Percentiles rank a stretch among this genome's conserved stretches.
These are phyloP conservation scores for Aleiodes alternator DNA, from an alignment of 2,888 invertebrate genomes.

Conservation along the genomic window DNA sequence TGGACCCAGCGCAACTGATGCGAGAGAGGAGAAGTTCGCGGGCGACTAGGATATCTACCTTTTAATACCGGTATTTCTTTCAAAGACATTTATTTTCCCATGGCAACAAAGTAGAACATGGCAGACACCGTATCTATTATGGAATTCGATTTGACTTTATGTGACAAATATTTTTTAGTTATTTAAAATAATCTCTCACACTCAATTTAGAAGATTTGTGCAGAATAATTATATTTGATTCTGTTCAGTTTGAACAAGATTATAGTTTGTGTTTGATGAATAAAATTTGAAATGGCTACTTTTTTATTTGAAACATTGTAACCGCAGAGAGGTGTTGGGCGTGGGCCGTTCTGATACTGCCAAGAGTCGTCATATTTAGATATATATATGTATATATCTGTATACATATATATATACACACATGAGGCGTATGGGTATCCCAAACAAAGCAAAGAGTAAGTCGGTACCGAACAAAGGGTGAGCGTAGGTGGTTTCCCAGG, in stretches of 20 bases:
- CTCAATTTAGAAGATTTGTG: neutral
- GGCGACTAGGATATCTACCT: constrained; percentile 25
- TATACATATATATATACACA: neutral
- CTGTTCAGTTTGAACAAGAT: neutral
- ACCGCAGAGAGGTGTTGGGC: constrained; percentile 15
- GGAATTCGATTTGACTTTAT: constrained; percentile 1
- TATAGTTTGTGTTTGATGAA: neutral
- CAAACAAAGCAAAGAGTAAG: constrained; percentile 43
- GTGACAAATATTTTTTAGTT: neutral
- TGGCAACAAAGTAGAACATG: constrained; percentile 39
- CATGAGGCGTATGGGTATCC: constrained; percentile 25
- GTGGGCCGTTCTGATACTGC: constrained; percentile 34
- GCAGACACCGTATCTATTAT: neutral
- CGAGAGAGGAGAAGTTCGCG: constrained; percentile 30
- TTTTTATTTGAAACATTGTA: constrained; percentile 17
- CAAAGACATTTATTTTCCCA: constrained; percentile 44
- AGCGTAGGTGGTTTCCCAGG: constrained; percentile 50
- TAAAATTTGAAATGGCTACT: neutral
- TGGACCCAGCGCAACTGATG: constrained; percentile 38
- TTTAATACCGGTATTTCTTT: constrained; percentile 9
- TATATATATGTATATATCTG: constrained; percentile 19
- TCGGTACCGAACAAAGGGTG: constrained; percentile 46
- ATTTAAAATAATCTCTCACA: neutral
- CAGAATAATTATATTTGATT: too few species aligned
- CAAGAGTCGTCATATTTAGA: constrained; percentile 38